Percentiles rank a stretch among this genome's conserved stretches.
phyloP scores from a whole-genome alignment of 2,113 vertebrate species.

The Sapayoa aenigma region DNA sequence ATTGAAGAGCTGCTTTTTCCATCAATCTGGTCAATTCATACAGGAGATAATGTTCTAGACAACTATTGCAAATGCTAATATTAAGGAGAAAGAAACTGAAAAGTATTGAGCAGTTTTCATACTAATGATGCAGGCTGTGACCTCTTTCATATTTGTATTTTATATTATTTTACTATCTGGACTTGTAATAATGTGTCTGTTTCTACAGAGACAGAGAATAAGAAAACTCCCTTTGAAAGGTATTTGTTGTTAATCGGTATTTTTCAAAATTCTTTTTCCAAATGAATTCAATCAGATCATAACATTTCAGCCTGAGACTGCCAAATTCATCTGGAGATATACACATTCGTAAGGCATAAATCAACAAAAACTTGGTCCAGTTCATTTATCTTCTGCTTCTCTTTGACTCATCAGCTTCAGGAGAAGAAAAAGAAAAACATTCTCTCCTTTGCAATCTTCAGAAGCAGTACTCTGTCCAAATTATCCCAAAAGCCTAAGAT shows the following conservation, averaged over 20 bases:
- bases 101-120: not conserved
- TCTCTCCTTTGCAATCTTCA: slow-evolving; percentile 15
- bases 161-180: not conserved
- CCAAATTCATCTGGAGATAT: slow-evolving; percentile 29
- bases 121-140: not conserved
- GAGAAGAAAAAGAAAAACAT: not conserved
- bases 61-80: not conserved
- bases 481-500: slow-evolving; percentile 1
- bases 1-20: not conserved
- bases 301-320: not conserved
- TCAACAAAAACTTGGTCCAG: slow-evolving; percentile 58
- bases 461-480: not conserved
- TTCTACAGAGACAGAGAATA: not conserved
- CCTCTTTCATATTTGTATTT: not conserved
- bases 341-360: slow-evolving; percentile 51
- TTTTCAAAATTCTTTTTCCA: not conserved
- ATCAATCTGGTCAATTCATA: not conserved
- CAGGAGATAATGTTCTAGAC: not conserved
- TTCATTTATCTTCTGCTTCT: slow-evolving; percentile 70
- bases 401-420: slow-evolving; percentile 30
- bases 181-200: not conserved
- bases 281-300: not conserved
- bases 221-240: not conserved
- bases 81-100: not conserved
- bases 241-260: not conserved